Evolutionary conservation across 1,140 invertebrate genomes (phyloP), one percentile per base, ranked within the genome.

Genomic region (Philotrypesis tridentata): DNA sequence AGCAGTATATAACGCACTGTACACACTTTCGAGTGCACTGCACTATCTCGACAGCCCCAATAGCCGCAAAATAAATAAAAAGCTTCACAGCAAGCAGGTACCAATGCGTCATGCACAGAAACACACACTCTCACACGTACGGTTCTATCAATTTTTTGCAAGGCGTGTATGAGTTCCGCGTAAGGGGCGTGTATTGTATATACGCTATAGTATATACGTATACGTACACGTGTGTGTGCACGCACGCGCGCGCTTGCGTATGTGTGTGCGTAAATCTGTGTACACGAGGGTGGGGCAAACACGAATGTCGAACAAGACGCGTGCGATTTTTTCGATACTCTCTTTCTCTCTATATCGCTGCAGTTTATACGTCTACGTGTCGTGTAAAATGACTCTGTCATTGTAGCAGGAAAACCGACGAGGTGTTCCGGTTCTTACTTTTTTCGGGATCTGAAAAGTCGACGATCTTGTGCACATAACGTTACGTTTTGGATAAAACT

Each of bases 91-190:
- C 40, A 43, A 43, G 7, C n/a, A 55, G 48, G 14, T 79, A 68
- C 31, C 21, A 31, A 71, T 72, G 48, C 68, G 48, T n/a, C 27
- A 21, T 21, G 21, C 33, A 37, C 9, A 9, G 3, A 37, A 3
- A 37, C 9, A 37, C 9, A 37, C 33, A 37, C 33, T 68, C 63
- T 29, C 25, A 12, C 63, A n/a, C 65, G 68, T n/a, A n/a, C 3
- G 7, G 48, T 33, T 55, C 48, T n/a, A 55, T 17, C 4, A 55
- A 55, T 55, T 79, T 77, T 77, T 79, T 79, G 43, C 43, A 67
- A 4, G 37, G 25, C 75, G 12, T n/a, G n/a, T n/a, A 55, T 6
- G 48, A 68, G 21, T 61, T 37, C 27, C 27, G 40, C 43, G 67
- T 68, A 23, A 48, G 31, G 60, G 12, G 43, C 48, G 48, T n/a